Evolutionary conservation across 2,888 invertebrate species (phyloP).

Genomic region (Dorcus parallelipipedus): DNA sequence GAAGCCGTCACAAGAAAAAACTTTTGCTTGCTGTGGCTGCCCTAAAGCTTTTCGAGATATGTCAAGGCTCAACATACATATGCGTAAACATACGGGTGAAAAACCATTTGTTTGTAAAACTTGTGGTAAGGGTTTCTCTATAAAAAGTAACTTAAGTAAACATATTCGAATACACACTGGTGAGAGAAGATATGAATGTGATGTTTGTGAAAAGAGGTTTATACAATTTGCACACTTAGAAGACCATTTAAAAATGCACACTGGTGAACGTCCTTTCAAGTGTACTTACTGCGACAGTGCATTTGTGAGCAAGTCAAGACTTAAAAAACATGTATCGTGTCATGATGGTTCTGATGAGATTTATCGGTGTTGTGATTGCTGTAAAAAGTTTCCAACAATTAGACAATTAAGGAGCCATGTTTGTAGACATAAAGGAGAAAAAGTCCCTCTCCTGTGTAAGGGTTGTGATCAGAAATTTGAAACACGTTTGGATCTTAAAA

Average conservation of each 20-base stretch:
- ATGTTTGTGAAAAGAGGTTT: constrained; percentile 39
- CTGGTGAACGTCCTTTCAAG: constrained; percentile 38
- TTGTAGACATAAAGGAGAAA: constrained; percentile 32
- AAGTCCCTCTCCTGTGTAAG: constrained; percentile 35
- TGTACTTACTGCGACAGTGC: constrained; percentile 39
- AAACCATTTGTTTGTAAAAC: constrained; percentile 40
- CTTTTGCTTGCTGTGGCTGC: constrained; percentile 39
- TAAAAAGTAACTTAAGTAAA: constrained; percentile 44
- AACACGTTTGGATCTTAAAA: constrained; percentile 32
- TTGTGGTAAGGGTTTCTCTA: constrained; percentile 41
- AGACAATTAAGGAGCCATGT: constrained; percentile 36
- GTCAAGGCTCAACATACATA: constrained; percentile 40
- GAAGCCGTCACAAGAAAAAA: constrained; percentile 29
- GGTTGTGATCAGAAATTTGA: constrained; percentile 38
- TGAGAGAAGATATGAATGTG: constrained; percentile 37
- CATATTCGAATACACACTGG: constrained; percentile 42
- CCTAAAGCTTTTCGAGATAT: constrained; percentile 40
- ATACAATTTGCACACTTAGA: constrained; percentile 43
- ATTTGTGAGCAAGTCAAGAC: constrained; percentile 40
- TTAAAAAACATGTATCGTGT: constrained; percentile 38
- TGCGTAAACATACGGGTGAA: constrained; percentile 43
- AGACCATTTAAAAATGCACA: constrained; percentile 42
- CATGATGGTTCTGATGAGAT: constrained; percentile 21
- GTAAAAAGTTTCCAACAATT: constrained; percentile 35
- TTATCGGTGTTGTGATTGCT: constrained; percentile 11